Conservation (phyloP, 2,113 vertebrate species). For the Melanerpes aurifrons region DNA sequence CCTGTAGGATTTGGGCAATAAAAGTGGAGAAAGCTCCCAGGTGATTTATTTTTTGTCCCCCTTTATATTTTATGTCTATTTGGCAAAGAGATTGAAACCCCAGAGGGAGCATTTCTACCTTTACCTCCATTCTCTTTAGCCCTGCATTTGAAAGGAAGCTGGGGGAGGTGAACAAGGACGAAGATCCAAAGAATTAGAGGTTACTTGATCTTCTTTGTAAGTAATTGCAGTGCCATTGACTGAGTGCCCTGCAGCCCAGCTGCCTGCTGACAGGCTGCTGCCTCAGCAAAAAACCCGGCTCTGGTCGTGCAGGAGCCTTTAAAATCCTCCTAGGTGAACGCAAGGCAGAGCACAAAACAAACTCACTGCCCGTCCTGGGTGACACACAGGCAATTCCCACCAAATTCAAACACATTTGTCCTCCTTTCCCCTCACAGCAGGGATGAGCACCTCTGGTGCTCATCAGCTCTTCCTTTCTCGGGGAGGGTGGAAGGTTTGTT, state of each 20-base stretch:
- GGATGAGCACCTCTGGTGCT: background rate
- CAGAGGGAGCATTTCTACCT: background rate
- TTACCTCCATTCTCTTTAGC: background rate
- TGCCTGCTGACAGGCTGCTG: constrained; percentile 5
- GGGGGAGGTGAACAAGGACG: background rate
- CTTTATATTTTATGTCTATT: background rate
- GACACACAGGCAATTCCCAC: background rate
- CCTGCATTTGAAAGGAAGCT: background rate
- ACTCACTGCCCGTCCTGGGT: background rate
- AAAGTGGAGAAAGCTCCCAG: background rate
- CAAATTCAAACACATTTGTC: background rate
- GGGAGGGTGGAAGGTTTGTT: background rate
- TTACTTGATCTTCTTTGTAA: constrained; percentile 36
- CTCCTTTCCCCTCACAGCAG: background rate
- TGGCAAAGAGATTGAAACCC: background rate
- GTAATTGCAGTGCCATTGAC: constrained; percentile 19
- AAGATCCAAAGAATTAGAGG: constrained; percentile 4
- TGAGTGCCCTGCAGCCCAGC: background rate
- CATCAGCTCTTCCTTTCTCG: background rate
- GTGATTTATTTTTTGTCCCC: background rate
- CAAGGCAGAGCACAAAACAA: background rate
- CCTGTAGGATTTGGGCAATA: background rate
- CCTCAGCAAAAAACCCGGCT: background rate
- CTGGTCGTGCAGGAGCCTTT: background rate
- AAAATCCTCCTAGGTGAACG: background rate